These are phyloP conservation scores for Brienomyrus brachyistius DNA, from an alignment of 2,113 vertebrate species.

Conservation along the genomic window DNA sequence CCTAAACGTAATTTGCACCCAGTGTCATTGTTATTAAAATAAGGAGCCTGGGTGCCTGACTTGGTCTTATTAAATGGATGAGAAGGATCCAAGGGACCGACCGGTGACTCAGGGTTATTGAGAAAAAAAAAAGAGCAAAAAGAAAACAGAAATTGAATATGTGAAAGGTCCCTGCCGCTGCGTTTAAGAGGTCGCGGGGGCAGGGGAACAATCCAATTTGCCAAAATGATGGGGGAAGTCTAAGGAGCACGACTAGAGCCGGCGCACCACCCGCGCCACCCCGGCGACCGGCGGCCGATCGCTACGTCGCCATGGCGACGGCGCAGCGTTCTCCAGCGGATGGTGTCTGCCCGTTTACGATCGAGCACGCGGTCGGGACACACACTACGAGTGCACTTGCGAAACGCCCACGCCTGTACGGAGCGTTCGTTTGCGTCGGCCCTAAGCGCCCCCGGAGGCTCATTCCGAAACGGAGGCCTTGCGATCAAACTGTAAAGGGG, in stretches of 20 bases:
- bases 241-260: neutral
- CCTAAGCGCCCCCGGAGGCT: neutral
- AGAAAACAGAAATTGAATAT: neutral
- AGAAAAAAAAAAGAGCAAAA: neutral
- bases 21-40: conserved; percentile 1
- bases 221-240: neutral
- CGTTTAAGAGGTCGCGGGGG: neutral
- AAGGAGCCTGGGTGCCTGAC: neutral
- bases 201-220: neutral
- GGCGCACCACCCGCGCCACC: neutral
- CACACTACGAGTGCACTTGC: conserved; percentile 13
- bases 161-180: neutral
- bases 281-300: neutral
- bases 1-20: neutral
- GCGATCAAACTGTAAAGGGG: neutral
- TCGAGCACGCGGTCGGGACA: neutral
- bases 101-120: neutral
- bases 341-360: neutral
- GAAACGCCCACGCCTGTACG: neutral
- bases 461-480: neutral
- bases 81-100: neutral
- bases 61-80: neutral
- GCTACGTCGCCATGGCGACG: neutral
- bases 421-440: neutral
- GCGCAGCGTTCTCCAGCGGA: neutral